Percentiles rank a stretch among this genome's conserved stretches.
Evolutionary conservation across 2,888 invertebrate genomes (phyloP).

Genomic region (Pharmacophagus antenor): DNA sequence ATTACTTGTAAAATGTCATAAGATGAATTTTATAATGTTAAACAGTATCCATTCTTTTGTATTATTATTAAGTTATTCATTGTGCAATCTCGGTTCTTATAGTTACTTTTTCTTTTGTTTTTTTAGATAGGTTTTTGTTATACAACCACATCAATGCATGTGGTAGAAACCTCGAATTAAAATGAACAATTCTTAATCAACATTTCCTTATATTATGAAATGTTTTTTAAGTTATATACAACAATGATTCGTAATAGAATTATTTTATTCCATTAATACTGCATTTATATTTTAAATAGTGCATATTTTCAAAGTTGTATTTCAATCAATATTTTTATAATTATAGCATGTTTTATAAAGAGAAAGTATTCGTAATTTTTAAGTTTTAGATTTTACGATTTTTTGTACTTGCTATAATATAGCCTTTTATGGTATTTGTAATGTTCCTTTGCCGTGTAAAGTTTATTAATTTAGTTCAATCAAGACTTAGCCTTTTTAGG

Average conservation of each 20-base stretch:
- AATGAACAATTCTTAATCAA: conserved; percentile 18
- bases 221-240: conserved; percentile 27
- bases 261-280: conserved; percentile 35
- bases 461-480: conserved; percentile 34
- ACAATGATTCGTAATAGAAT: conserved; percentile 27
- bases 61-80: conserved; percentile 17
- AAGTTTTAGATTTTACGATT: conserved; percentile 36
- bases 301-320: conserved; percentile 57
- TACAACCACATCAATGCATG: conserved; percentile 10
- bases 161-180: conserved; percentile 23
- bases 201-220: conserved; percentile 5
- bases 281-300: conserved; percentile 56
- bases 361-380: conserved; percentile 43
- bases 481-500: conserved; percentile 35
- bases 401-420: conserved; percentile 40
- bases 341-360: conserved; percentile 46
- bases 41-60: conserved; percentile 4
- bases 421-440: conserved; percentile 47
- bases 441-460: conserved; percentile 45
- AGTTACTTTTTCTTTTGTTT: conserved; percentile 13
- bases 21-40: conserved; percentile 20
- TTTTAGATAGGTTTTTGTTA: conserved; percentile 22
- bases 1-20: conserved; percentile 15
- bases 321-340: conserved; percentile 44
- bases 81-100: conserved; percentile 30